Conservation (phyloP, 2,888 invertebrate genomes). For the Cataglyphis livida region DNA sequence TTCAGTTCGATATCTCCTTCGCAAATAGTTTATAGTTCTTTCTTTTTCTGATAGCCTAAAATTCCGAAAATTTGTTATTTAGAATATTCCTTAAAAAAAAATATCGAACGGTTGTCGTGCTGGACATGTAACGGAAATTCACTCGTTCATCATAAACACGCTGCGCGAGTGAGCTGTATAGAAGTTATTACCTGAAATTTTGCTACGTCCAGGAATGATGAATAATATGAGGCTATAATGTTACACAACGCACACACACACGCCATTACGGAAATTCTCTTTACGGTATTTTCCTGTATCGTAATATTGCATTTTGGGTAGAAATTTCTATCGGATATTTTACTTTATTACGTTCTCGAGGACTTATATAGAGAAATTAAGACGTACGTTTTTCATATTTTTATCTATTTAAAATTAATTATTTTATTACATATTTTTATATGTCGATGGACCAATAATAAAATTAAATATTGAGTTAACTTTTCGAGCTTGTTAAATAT, state of each 20-base stretch:
- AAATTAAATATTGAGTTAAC: constrained; percentile 26
- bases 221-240: constrained; percentile 41
- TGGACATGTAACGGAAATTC: constrained; percentile 45
- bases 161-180: constrained; percentile 42
- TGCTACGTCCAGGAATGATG: constrained; percentile 39
- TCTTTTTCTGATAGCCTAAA: background rate
- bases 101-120: constrained; percentile 32
- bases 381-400: background rate
- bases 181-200: constrained; percentile 45
- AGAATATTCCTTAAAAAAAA: constrained; percentile 4
- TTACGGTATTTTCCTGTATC: constrained; percentile 16
- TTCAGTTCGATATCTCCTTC: background rate
- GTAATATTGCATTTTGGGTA: constrained; percentile 29
- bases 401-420: constrained; percentile 7
- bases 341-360: background rate
- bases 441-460: background rate
- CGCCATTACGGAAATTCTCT: constrained; percentile 38
- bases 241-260: constrained; percentile 21
- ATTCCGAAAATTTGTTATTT: background rate
- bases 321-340: constrained; percentile 11
- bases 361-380: background rate
- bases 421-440: background rate
- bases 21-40: background rate
- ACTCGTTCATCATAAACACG: constrained; percentile 46
- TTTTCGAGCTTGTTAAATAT: background rate